Conservation (phyloP, 2,888 invertebrate genomes). For the Stomorhina lunata region DNA sequence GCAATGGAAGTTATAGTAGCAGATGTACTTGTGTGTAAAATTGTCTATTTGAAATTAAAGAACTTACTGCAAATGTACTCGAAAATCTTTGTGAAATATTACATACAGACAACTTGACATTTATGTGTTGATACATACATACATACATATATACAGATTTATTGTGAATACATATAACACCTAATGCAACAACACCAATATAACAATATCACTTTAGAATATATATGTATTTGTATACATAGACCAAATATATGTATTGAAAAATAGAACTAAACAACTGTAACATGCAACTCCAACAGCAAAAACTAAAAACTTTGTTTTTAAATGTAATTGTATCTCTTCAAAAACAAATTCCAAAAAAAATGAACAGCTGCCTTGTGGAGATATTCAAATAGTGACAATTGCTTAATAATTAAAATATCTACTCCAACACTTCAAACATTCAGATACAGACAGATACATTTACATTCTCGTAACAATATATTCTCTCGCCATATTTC, state of each 20-base stretch:
- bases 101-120: not conserved
- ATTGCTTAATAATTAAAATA: slow-evolving; percentile 64
- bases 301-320: slow-evolving; percentile 21
- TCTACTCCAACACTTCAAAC: slow-evolving; percentile 30
- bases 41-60: slow-evolving; percentile 57
- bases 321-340: slow-evolving; percentile 33
- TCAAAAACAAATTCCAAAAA: not conserved
- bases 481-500: too few species aligned
- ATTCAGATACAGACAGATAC: not conserved
- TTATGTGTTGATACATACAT: too few species aligned
- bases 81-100: slow-evolving; percentile 29
- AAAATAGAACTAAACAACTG: not conserved
- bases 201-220: slow-evolving; percentile 6
- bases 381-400: slow-evolving; percentile 27
- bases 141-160: not conserved
- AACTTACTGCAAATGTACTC: slow-evolving; percentile 41
- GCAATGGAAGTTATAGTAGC: slow-evolving; percentile 6
- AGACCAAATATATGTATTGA: not conserved
- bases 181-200: not conserved
- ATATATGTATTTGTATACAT: not conserved
- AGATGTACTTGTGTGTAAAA: slow-evolving; percentile 49
- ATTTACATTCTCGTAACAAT: too few species aligned
- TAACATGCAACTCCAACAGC: not conserved
- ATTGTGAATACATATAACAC: not conserved
- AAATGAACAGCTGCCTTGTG: slow-evolving; percentile 31